Evolutionary conservation across 2,888 invertebrate species (phyloP), one percentile per base, ranked within the genome.

Genomic region (Papilio elwesi): DNA sequence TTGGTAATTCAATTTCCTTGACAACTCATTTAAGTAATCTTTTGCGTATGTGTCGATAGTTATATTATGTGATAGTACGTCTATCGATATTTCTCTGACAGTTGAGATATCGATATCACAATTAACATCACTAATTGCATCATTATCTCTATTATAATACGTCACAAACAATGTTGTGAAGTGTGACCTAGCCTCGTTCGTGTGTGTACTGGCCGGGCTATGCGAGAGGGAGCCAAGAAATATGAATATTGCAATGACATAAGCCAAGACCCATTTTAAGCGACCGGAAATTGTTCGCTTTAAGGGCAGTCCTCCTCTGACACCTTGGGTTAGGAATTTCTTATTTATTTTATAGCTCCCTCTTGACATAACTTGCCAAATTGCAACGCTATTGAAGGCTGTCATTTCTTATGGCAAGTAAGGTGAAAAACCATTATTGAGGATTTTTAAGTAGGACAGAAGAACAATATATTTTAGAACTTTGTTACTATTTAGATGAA

Each of bases 101-200:
- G 48, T 67, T 26, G 43, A 0, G 9, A 43, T 43, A 43, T 43
- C 43, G 43, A 43, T 43, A 43, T 43, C 9, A 43, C 43, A 38
- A 38, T 67, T 68, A 47, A 78, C 83, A 82, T 73, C 86, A 84
- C 86, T 87, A 82, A 55, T 67, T 81, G 81, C 79, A 79, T 80
- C 78, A 81, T 77, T 87, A 88, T 88, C 86, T 75, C 76, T 75
- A 79, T 78, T 77, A 76, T 78, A 76, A 74, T 77, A 79, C 82
- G 81, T 83, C 84, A 83, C 78, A 80, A 84, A 83, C 78, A 81
- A 83, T 83, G 83, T 81, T 82, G 81, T 85, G 83, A 83, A 83
- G 83, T 88, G 90, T 88, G 90, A 90, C 89, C 89, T 87, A 89
- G 87, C 87, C 83, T 84, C 82, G 82, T 83, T 87, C 77, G 73